Evolutionary conservation across 2,113 vertebrate genomes (phyloP).

Genomic region (Dicerorhinus sumatrensis): DNA sequence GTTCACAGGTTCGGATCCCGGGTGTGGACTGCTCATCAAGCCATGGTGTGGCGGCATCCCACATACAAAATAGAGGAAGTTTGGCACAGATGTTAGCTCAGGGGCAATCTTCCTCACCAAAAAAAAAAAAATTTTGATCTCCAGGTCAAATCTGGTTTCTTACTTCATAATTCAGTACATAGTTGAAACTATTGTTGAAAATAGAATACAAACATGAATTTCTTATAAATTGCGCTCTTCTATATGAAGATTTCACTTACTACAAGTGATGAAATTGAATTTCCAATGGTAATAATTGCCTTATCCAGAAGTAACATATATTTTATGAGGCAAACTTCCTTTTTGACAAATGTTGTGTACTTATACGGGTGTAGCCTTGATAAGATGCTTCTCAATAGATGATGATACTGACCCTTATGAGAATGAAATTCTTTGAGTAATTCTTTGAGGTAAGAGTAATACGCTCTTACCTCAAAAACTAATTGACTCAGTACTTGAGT

Average conservation of each 20-base stretch:
- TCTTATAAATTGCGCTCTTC: background rate
- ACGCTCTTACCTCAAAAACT: background rate
- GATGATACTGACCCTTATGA: background rate
- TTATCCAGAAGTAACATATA: background rate
- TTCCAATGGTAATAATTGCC: background rate
- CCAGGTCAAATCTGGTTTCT: background rate
- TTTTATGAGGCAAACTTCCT: background rate
- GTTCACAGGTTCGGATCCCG: too few relatives aligned
- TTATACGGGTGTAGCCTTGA: background rate
- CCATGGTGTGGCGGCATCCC: too few relatives aligned
- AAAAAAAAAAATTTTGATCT: background rate
- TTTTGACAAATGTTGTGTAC: background rate
- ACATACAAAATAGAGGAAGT: too few relatives aligned
- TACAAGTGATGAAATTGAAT: background rate
- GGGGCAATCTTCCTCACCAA: too few relatives aligned
- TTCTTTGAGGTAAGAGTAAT: too few relatives aligned
- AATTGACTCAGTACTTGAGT: background rate
- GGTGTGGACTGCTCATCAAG: too few relatives aligned
- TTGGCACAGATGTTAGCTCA: too few relatives aligned
- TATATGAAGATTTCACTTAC: background rate
- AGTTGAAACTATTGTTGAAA: background rate
- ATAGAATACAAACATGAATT: background rate
- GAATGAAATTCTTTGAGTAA: background rate
- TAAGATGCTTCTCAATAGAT: background rate
- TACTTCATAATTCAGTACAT: background rate